Base-by-base conservation (phyloP, 2,113 vertebrate species). In the Melozone crissalis region DNA sequence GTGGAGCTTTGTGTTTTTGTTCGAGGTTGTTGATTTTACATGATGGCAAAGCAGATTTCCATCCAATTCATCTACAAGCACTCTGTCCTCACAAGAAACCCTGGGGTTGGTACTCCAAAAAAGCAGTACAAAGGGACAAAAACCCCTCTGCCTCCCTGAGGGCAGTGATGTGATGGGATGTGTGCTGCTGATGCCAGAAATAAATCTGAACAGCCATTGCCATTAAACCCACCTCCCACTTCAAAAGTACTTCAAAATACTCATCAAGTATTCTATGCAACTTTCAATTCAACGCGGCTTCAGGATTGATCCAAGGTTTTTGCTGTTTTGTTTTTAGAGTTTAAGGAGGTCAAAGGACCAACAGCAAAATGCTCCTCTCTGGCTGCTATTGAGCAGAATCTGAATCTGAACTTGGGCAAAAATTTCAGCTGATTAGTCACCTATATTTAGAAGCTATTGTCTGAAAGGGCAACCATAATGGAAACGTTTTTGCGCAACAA, bases 131-230 rank as follows among this genome's bases (percentile, higher is more conserved):
- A 44, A 46, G 44, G 59, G 28, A 91, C 2, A 0, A 81, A 88
- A 39, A 4, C 4, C 21, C 57, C 35, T 87, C 30, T 76, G 67
- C 27, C 35, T 62, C 47, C 43, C 47, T 4, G 4, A 35, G 83
- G 39, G 47, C 9, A 1, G 35, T 1, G 1, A 11, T 13, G 1
- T 46, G 77, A 88, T 5, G 1, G 61, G 75, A 71, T 0, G 0
- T 26, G 69, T 52, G 46, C 44, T 75, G 65, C 71, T 65, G 55
- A 76, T 1, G 7, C 17, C 73, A 74, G 35, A 72, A 77, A 67
- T 26, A n/a, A 86, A 84, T 44, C 30, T 23, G 49, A 82, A 51
- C 31, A 23, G 67, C 24, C 4, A 0, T 35, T 8, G 15, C 2
- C 20, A 87, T 10, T 23, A 72, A 81, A 94, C 31, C 26, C 71